Evolutionary conservation across 2,888 invertebrate genomes (phyloP).

Genomic region (Yponomeuta evonymella): DNA sequence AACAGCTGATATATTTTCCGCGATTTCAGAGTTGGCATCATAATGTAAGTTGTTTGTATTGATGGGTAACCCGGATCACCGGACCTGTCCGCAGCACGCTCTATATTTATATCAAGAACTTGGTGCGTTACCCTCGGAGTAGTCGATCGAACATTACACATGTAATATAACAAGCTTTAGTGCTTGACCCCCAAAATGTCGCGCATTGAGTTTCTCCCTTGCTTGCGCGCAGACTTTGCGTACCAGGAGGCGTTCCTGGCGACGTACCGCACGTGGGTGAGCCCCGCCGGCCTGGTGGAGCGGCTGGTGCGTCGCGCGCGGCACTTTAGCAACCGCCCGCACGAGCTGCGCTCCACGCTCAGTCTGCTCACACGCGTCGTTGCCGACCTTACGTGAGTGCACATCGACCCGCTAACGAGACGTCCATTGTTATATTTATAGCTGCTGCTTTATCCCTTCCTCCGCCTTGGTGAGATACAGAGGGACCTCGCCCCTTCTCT

Average conservation of each 20-base stretch:
- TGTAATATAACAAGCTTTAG: not conserved
- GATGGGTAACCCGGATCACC: not conserved
- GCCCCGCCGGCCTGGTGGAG: constrained; percentile 89
- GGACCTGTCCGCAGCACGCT: no score
- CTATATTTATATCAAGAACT: no score
- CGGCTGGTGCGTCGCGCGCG: constrained; percentile 86
- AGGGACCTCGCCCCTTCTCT: no score
- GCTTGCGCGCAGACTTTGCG: constrained; percentile 81
- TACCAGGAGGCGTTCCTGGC: constrained; percentile 99
- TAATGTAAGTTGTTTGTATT: not conserved
- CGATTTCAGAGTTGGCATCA: no score
- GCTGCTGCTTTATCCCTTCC: no score
- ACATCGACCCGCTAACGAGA: no score
- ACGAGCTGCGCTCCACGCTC: constrained; percentile 89
- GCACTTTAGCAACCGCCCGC: constrained; percentile 78
- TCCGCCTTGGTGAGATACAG: no score
- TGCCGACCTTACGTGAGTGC: constrained; percentile 94
- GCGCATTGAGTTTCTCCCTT: not conserved
- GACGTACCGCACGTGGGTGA: constrained; percentile 96
- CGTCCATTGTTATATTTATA: no score
- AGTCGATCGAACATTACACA: no score
- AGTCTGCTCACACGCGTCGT: constrained; percentile 95
- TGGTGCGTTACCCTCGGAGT: no score
- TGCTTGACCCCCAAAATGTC: not conserved
- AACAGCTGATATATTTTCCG: no score